These are phyloP conservation scores for Cephus nigrinus DNA, from an alignment of 2,888 invertebrate genomes.

Conservation along the genomic window DNA sequence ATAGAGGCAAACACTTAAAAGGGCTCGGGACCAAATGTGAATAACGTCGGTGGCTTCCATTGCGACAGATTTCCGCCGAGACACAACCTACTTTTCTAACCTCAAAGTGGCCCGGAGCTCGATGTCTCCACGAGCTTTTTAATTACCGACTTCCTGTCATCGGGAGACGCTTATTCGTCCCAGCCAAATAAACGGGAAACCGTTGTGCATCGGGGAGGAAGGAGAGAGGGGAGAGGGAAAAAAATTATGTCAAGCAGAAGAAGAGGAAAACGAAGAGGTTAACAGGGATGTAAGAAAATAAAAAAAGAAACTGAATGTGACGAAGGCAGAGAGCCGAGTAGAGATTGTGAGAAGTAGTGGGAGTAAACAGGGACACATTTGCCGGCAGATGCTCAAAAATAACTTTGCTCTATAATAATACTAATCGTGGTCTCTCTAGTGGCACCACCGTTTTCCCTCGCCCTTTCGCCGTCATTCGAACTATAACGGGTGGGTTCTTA, in stretches of 20 bases:
- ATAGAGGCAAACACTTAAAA: background rate
- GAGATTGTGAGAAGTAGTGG: conserved; percentile 1
- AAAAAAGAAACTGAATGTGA: background rate
- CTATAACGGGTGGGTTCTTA: background rate
- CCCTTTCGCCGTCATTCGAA: background rate
- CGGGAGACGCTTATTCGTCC: background rate
- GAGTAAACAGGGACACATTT: conserved; percentile 8
- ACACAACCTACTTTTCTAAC: background rate
- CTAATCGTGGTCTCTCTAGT: conserved; percentile 4
- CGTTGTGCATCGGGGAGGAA: conserved; percentile 2
- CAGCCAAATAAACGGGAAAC: background rate
- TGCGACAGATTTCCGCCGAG: background rate
- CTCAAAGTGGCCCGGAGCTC: background rate
- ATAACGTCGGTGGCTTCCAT: background rate
- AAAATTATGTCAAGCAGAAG: background rate
- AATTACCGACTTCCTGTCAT: background rate
- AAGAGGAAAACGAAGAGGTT: background rate
- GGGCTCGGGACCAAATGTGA: too few relatives aligned
- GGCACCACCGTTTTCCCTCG: background rate
- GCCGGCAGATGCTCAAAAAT: conserved; percentile 7
- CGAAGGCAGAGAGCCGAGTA: background rate
- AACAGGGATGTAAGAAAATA: background rate
- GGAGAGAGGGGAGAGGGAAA: background rate
- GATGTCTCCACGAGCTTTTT: background rate
- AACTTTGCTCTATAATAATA: conserved; percentile 8